Evolutionary conservation across 2,113 vertebrate genomes (phyloP), one percentile per base, ranked within the genome.

Genomic region (Atractosteus spatula): DNA sequence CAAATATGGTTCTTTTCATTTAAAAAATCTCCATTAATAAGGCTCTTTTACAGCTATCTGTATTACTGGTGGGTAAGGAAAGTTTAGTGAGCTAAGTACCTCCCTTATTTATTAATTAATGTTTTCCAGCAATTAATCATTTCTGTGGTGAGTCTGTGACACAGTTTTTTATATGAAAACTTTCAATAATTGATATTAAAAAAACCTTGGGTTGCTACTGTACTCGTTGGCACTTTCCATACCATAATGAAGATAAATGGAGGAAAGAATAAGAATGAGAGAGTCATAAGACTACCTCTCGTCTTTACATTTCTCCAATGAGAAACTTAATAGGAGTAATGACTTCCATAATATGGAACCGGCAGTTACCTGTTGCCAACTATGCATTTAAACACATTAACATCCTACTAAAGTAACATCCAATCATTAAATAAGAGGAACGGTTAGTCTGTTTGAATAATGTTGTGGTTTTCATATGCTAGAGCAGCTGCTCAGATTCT

Each of bases 261-360:
- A 82, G 83, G 8, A 70, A 56, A 62, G 47, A 47, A 64, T 16
- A 13, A n/a, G 71, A 63, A 66, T 55, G 13, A 43, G 13, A 56
- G 54, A 44, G 29, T 54, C 14, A 14, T 77, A 69, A 74, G 73
- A 10, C 47, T 73, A 77, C 71, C 76, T n/a, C 17, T 70, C 85
- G 80, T 88, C 29, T 87, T 86, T 79, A 79, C 85, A 90, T 88
- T 85, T 81, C 51, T 56, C 73, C 69, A 82, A 74, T 80, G 74
- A 79, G 78, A 77, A 77, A 78, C 76, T 82, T 82, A 85, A 77
- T 83, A 47, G 74, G 69, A 43, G 51, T 44, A n/a, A 51, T 7
- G 47, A 5, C 47, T 51, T 51, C 10, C 10, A 51, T 51, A 51
- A 51, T 5, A 7, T 10, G 10, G 47, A 51, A 51, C 47, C 10